These are phyloP conservation scores for Drosophila cognata DNA, from an alignment of 2,888 invertebrate genomes.

Conservation along the genomic window DNA sequence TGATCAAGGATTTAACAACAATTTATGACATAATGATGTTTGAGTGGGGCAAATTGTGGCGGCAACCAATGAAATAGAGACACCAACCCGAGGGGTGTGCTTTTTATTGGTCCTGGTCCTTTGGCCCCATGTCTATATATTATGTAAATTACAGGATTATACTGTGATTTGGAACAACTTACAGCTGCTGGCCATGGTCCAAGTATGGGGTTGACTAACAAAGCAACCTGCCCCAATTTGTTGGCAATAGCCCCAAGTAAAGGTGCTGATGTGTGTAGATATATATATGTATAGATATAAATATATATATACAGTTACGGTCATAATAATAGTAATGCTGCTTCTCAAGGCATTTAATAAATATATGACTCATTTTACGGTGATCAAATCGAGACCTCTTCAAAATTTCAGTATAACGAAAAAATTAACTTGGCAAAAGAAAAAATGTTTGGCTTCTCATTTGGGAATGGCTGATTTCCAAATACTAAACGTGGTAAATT, in stretches of 20 bases:
- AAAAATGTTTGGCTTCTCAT: background rate
- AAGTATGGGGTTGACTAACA: conserved; percentile 36
- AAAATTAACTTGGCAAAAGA: background rate
- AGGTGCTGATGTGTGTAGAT: conserved; percentile 50
- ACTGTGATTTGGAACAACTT: conserved; percentile 73
- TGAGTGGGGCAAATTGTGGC: conserved; percentile 67
- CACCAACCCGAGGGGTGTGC: conserved; percentile 19
- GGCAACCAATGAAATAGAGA: conserved; percentile 43
- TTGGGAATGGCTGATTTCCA: background rate
- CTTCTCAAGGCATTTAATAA: background rate
- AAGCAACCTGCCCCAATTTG: conserved; percentile 45
- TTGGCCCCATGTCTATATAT: conserved; percentile 60
- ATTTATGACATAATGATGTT: conserved; percentile 79
- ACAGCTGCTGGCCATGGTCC: conserved; percentile 61
- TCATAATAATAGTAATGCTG: background rate
- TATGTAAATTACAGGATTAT: conserved; percentile 81
- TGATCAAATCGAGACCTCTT: background rate
- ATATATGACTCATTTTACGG: background rate
- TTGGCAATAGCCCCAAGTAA: conserved; percentile 6
- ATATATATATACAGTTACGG: background rate
- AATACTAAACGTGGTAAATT: background rate
- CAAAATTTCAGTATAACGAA: background rate
- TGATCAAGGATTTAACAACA: conserved; percentile 78
- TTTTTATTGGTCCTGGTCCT: conserved; percentile 44
- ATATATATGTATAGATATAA: background rate